Evolutionary conservation across 2,113 vertebrate species (phyloP), one percentile per base, ranked within the genome.

Genomic region (Bolborhynchus lineola): DNA sequence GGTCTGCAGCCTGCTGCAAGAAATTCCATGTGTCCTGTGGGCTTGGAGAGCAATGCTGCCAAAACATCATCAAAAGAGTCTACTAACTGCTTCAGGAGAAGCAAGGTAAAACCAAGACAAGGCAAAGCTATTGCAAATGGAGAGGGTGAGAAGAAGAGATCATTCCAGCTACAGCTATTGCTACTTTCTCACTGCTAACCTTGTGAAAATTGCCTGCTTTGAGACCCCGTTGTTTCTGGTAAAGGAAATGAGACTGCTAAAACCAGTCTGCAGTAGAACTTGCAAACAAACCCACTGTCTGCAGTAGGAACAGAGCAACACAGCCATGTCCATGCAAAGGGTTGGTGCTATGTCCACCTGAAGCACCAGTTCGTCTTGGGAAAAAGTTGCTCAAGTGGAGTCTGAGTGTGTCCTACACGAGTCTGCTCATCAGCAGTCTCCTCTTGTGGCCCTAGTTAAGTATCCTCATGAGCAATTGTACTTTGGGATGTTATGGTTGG

Each of bases 31-130:
- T 79, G 31, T 83, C 35, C 55, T 68, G 78, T 4, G 0, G 62
- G 68, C 28, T 42, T 24, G 35, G 95, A 91, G 49, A 97, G 47
- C 63, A 92, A 83, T 19, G 39, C 80, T 72, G 86, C 94, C 5
- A 81, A 95, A 86, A 59, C 82, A 39, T 82, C 86, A 18, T 16
- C 93, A 41, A 94, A 95, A 84, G 97, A 97, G 74, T 33, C 94
- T 41, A 68, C n/a, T 9, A 98, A 97, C 88, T 85, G 87, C 72
- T 98, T 98, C 90, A 98, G 95, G 85, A 98, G 98, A 93, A 98
- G 97, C 95, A 98, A 98, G 98, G 98, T 98, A 97, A 97, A 53
- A 50, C 21, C n/a, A 77, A 76, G 3, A 25, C 47, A 49, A 19
- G 7, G 29, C 57, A 33, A 52, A 78, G 41, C 25, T 42, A 16